Evolutionary conservation across 2,888 invertebrate species (phyloP).

Genomic region (Lordiphosa fenestrarum): DNA sequence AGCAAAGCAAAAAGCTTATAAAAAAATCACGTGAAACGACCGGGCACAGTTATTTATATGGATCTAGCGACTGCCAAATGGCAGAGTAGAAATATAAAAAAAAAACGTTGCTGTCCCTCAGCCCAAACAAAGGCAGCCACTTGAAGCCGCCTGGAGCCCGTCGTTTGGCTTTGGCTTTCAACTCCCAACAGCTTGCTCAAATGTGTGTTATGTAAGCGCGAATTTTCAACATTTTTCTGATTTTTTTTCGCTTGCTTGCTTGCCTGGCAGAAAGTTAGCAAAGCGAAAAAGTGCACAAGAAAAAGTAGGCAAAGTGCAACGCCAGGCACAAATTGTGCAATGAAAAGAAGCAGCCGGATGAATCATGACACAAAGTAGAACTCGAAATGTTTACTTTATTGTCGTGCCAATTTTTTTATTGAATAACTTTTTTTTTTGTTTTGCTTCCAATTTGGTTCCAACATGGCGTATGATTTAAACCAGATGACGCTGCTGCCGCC

Average conservation of each 20-base stretch:
- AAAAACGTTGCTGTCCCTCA: conserved; percentile 24
- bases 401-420: conserved; percentile 14
- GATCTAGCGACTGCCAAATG: conserved; percentile 29
- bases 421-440: conserved; percentile 6
- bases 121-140: conserved; percentile 37
- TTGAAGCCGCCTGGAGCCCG: conserved; percentile 21
- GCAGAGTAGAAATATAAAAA: conserved; percentile 16
- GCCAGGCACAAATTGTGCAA: conserved; percentile 20
- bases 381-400: conserved; percentile 31
- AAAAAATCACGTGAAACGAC: conserved; percentile 64
- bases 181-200: conserved; percentile 24
- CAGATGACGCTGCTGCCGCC: conserved; percentile 42
- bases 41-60: conserved; percentile 49
- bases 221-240: conserved; percentile 35
- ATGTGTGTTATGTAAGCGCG: conserved; percentile 39
- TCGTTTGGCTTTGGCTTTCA: conserved; percentile 12
- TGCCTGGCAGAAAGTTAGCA: conserved; percentile 45
- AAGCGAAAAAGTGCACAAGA: conserved; percentile 1
- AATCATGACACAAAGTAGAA: conserved; percentile 39
- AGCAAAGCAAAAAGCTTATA: conserved; percentile 31
- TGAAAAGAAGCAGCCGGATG: conserved; percentile 39
- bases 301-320: conserved; percentile 42
- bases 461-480: conserved; percentile 38
- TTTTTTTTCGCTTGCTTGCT: conserved; percentile 36
- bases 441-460: conserved; percentile 15